These are phyloP conservation scores for Illadopsis cleaveri DNA, from an alignment of 2,113 vertebrate species.

Conservation along the genomic window DNA sequence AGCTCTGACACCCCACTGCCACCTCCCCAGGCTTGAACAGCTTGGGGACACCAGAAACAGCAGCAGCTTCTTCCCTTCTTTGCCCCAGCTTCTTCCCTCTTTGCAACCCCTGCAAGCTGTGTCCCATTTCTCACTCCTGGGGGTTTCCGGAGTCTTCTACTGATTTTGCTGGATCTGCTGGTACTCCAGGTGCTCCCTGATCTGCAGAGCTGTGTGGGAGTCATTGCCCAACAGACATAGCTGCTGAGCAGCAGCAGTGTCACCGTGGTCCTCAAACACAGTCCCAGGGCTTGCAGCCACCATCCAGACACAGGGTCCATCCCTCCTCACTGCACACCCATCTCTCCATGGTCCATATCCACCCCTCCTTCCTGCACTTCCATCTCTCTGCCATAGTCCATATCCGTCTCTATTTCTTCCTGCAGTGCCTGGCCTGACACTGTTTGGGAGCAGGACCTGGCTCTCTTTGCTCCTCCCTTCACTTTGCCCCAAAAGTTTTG, in stretches of 20 bases:
- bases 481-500: rapidly evolving
- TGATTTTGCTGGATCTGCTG: rapidly evolving
- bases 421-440: background rate
- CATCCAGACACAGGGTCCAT: background rate
- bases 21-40: background rate
- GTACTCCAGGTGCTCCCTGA: rapidly evolving
- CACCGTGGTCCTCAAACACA: rapidly evolving
- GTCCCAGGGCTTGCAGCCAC: background rate
- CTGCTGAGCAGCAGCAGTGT: rapidly evolving
- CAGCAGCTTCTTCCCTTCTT: background rate
- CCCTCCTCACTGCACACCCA: background rate
- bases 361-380: background rate
- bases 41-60: background rate
- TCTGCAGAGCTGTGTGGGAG: background rate
- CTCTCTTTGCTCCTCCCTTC: background rate
- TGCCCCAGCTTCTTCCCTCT: background rate
- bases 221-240: rapidly evolving
- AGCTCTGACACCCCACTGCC: background rate
- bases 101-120: background rate
- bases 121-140: background rate
- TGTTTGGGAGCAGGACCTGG: rapidly evolving
- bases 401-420: too few species aligned
- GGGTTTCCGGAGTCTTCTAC: background rate
- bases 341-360: background rate
- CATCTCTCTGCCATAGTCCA: background rate